These are phyloP conservation scores for Sesia bembeciformis DNA, from an alignment of 2,888 invertebrate genomes.

Conservation along the genomic window DNA sequence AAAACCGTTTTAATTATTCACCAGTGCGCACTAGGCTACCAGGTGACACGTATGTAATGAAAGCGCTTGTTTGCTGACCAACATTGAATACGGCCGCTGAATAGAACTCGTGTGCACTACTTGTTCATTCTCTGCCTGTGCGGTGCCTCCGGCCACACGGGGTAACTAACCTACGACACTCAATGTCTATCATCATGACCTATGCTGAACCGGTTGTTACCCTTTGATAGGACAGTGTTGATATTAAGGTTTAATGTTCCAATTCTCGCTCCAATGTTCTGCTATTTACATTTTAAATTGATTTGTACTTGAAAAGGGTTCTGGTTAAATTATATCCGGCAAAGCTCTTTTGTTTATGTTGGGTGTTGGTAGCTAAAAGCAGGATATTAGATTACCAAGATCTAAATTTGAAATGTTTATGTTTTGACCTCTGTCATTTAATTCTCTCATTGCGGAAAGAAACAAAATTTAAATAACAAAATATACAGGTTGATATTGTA, in stretches of 20 bases:
- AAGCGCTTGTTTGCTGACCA: constrained; percentile 52
- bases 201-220: constrained; percentile 14
- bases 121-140: constrained; percentile 53
- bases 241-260: not conserved
- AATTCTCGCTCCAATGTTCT: not conserved
- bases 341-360: too few species aligned
- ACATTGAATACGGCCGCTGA: constrained; percentile 43
- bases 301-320: too few species aligned
- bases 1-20: not conserved
- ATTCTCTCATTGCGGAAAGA: too few species aligned
- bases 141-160: constrained; percentile 28
- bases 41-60: constrained; percentile 50
- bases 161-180: constrained; percentile 46
- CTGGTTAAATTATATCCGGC: too few species aligned
- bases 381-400: too few species aligned
- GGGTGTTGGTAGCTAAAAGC: too few species aligned
- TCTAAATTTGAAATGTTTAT: too few species aligned
- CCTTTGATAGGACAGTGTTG: constrained; percentile 2
- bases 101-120: constrained; percentile 45
- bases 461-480: too few species aligned
- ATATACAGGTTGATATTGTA: too few species aligned
- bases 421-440: too few species aligned
- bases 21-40: constrained; percentile 43
- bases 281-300: too few species aligned
- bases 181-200: not conserved